Base-by-base conservation (phyloP, 2,113 vertebrate genomes). In the Meleagris gallopavo region DNA sequence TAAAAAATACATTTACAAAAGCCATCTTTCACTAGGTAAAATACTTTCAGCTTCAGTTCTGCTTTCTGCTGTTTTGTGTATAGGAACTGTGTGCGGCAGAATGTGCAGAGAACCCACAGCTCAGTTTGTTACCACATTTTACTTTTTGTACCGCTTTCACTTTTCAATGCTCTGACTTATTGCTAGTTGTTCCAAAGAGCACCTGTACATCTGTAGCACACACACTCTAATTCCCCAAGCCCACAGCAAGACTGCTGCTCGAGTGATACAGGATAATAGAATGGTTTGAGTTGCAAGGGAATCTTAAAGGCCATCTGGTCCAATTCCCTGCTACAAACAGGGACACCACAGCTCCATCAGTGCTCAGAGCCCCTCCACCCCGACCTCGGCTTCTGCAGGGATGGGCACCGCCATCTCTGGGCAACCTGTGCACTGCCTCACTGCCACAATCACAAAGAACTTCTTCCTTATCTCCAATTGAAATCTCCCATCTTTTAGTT, bases 121-220 rank as follows among this genome's bases (percentile, higher is more conserved):
- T 66, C 79, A 83, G 89, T 27, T 88, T 95, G 91, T 71, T 83
- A 87, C 29, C 78, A 30, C 11, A 25, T 76, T 94, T 88, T 67
- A 77, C 89, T 95, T 94, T 89, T 78, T 90, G 65, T 73, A 45
- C 76, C 77, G 89, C 82, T 90, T 84, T 79, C 69, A 81, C 74
- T 91, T 93, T 67, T 52, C 78, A 70, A 1, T 2, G 60, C 24
- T 93, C 83, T 61, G 79, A 77, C 83, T 86, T 93, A 41, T 2
- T 61, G 87, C 73, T 69, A 75, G 29, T 70, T 70, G 45, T 83
- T 94, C 67, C 72, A 8, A 72, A 89, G 60, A n/a, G 22, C 86
- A 27, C 11, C 58, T 50, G 69, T 6, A 83, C 91, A 81, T 72
- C 83, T 48, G 79, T 2, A 75, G 38, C 0, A 3, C 1, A 25